These are phyloP conservation scores for Pagetopsis macropterus DNA, from an alignment of 2,797 vertebrate genomes.

Conservation along the genomic window DNA sequence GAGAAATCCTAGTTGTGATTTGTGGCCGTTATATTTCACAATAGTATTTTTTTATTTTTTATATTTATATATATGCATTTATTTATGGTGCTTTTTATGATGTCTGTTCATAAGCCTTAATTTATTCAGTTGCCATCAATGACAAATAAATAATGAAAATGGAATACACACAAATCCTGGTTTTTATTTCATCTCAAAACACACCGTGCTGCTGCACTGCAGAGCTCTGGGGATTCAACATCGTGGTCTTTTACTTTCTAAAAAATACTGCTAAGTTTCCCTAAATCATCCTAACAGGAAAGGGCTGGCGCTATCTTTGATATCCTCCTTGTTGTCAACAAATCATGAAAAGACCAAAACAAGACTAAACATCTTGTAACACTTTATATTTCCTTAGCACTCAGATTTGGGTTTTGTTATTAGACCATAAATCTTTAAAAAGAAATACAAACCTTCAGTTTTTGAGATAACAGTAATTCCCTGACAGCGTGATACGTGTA, in stretches of 20 bases:
- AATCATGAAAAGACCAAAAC: not conserved
- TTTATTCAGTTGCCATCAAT: slow-evolving; percentile 88
- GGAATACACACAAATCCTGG: slow-evolving; percentile 27
- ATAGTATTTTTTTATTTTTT: slow-evolving; percentile 83
- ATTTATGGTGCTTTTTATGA: slow-evolving; percentile 88
- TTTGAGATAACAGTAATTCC: not conserved
- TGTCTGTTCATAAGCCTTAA: slow-evolving; percentile 90
- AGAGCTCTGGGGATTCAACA: too few species aligned
- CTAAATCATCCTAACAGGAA: not conserved
- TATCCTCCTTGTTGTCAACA: not conserved
- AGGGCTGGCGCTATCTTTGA: not conserved
- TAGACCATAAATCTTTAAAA: not conserved
- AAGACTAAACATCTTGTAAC: not conserved
- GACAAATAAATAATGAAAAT: slow-evolving; percentile 83
- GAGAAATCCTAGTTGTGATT: slow-evolving; percentile 68
- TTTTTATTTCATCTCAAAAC: slow-evolving; percentile 28
- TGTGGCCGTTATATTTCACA: slow-evolving; percentile 82
- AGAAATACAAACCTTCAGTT: not conserved
- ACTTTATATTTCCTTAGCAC: not conserved
- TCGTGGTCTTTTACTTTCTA: not conserved
- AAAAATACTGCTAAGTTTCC: not conserved
- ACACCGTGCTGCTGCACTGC: not conserved
- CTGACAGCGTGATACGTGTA: not conserved
- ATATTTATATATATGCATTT: slow-evolving; percentile 86
- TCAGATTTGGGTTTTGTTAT: not conserved